Conservation (phyloP, 2,797 vertebrate species). For the Leucoraja ocellata region DNA sequence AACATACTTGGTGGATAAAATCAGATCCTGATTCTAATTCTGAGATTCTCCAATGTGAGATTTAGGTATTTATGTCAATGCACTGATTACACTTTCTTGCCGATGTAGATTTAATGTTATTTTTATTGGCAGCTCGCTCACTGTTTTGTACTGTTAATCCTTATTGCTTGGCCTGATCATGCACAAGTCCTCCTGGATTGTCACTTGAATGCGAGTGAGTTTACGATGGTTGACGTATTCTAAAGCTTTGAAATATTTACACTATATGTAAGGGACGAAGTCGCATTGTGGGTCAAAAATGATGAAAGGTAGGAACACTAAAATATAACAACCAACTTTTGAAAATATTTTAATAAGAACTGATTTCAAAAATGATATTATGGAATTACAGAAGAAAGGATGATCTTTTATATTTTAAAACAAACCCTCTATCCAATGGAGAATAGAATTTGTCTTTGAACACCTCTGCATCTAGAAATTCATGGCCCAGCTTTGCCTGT, state of each 20-base stretch:
- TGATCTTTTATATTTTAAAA: not conserved
- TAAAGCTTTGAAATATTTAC: not conserved
- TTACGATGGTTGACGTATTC: not conserved
- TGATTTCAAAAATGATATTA: not conserved
- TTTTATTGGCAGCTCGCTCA: not conserved
- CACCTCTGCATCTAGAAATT: not conserved
- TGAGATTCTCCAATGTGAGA: not conserved
- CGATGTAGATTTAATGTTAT: not conserved
- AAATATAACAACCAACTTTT: not conserved
- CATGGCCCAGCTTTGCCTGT: no score
- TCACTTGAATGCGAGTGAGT: not conserved
- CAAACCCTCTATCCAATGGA: no score
- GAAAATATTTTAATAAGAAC: not conserved
- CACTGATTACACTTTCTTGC: not conserved
- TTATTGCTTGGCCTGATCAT: not conserved
- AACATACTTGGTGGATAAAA: no score
- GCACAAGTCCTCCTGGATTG: not conserved
- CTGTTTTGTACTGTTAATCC: not conserved
- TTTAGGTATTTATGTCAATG: not conserved
- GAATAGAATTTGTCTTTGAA: not conserved
- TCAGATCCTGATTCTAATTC: not conserved
- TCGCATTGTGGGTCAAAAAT: not conserved
- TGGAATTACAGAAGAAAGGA: not conserved
- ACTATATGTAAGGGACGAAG: not conserved
- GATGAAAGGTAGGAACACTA: constrained; percentile 4